Base-by-base conservation (phyloP, 2,113 vertebrate genomes). In the Seriola dumerili region DNA sequence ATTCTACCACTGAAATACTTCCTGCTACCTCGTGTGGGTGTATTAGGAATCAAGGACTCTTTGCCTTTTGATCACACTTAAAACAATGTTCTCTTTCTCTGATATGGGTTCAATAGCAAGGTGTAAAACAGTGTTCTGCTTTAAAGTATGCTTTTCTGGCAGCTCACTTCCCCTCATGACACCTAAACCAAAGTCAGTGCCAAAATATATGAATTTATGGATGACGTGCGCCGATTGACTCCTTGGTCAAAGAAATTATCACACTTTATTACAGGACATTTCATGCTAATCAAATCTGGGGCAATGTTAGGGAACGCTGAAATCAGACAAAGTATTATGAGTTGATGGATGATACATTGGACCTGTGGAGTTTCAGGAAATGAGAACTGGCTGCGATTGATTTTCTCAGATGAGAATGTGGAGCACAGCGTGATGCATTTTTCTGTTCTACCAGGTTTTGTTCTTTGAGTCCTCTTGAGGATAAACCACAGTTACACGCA, bases 1-100 rank as follows among this genome's bases (percentile, higher is more conserved):
- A 80, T 65, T 54, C 12, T 64, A 32, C 23, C 14, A 11, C 1
- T 73, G 62, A 72, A 76, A 78, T 54, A 23, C 38, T 58, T 21
- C 46, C n/a, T 48, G 23, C 38, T 72, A 8, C 25, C 8, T 14
- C 25, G 29, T 50, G 19, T 36, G 36, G 59, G n/a, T 40, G 61
- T 21, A 58, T 25, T 29, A 32, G 25, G 6, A 75, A 66, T 57
- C 4, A 73, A 64, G 9, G 38, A 8, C 42, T 64, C 38, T 12
- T 1, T 55, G 29, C 44, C 11, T 52, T 65, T 71, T 75, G 23
- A 71, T 83, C 10, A 25, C 25, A 46, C 40, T 55, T 57, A 23
- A 72, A 65, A 67, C 71, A 76, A 54, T 40, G 1, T 52, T 42
- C 38, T 19, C 64, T 42, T 21, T 13, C 38, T 13, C 5, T 72